Evolutionary conservation across 2,113 vertebrate species (phyloP).

Genomic region (Chaenocephalus aceratus): DNA sequence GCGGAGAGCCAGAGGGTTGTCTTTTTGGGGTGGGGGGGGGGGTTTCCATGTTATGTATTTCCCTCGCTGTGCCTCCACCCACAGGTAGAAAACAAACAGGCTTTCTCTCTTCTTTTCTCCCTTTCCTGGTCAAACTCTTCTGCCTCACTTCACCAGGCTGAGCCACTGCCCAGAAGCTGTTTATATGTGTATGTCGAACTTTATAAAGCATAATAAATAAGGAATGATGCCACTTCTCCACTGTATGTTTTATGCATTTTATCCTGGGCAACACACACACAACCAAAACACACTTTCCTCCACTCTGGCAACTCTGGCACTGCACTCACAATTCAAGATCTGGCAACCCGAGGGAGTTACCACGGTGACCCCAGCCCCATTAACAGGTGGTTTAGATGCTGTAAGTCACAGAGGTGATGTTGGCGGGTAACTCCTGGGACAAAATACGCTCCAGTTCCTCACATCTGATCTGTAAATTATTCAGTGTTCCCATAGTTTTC

Average conservation of each 20-base stretch:
- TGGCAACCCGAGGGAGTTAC: conserved; percentile 26
- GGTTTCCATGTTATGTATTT: conserved; percentile 54
- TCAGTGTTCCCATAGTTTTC: conserved; percentile 56
- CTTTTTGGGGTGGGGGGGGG: not conserved
- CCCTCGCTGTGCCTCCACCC: conserved; percentile 8
- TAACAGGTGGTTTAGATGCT: conserved; percentile 46
- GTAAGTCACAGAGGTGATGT: conserved; percentile 42
- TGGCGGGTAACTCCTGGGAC: conserved; percentile 50
- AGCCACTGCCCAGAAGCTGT: conserved; percentile 39
- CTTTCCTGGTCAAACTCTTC: conserved; percentile 46
- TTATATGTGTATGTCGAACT: conserved; percentile 26
- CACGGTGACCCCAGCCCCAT: conserved; percentile 26
- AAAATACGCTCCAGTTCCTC: conserved; percentile 67
- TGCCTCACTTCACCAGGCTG: conserved; percentile 31
- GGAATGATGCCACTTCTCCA: conserved; percentile 32
- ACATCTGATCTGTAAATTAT: conserved; percentile 64
- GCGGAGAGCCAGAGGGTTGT: too few relatives aligned
- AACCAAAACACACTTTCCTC: not conserved
- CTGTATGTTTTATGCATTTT: conserved; percentile 36
- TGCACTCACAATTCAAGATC: conserved; percentile 12
- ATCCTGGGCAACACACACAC: not conserved
- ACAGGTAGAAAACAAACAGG: conserved; percentile 47
- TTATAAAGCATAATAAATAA: conserved; percentile 24
- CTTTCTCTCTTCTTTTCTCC: conserved; percentile 26
- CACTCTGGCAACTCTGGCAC: conserved; percentile 8